Base-by-base conservation (phyloP, 2,888 invertebrate species). In the Lydus trimaculatus region DNA sequence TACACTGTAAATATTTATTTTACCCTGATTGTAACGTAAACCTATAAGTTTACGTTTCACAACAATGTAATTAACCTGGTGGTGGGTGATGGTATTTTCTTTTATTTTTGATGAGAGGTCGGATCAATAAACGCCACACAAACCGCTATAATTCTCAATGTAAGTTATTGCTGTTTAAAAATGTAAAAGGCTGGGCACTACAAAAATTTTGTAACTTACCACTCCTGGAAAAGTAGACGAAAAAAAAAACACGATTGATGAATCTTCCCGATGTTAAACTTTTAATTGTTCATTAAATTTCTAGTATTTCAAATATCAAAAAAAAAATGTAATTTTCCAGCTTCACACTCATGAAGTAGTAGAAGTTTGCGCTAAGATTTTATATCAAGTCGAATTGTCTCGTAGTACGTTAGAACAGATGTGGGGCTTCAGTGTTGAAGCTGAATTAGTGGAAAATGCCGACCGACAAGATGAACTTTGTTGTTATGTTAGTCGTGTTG, bases 391-490 rank as follows among this genome's bases (percentile, higher is more conserved):
- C 78, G 97, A 98, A 85, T 88, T 98, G 81, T 94, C 94, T 80
- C 90, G 98, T 72, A 92, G 91, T 75, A 94, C 95, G 11, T 88
- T 96, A 80, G 97, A 97, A 80, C 95, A 96, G 85, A 96, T 97
- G 94, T 98, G 98, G 94, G 98, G 98, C 78, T 97, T 98, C 88
- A 96, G 96, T 74, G 97, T 98, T 63, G 98, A 98, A 86, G 98
- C 98, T 3, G 98, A 98, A 86, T 90, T 98, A 69, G 96, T 97
- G 73, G 97, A 98, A 85, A 98, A 98, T 86, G 93, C 96, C 11
- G 98, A 98, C 85, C 89, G 96, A 64, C 97, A 98, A 85, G 98
- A 98, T 85, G 98, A 98, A 85, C 91, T 98, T 60, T 97, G 97
- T 87, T 97, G 98, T 86, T 98, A 97, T 87, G 96, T 98, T 79